Base-by-base conservation (phyloP, 1,140 invertebrate genomes). In the Conus betulinus region DNA sequence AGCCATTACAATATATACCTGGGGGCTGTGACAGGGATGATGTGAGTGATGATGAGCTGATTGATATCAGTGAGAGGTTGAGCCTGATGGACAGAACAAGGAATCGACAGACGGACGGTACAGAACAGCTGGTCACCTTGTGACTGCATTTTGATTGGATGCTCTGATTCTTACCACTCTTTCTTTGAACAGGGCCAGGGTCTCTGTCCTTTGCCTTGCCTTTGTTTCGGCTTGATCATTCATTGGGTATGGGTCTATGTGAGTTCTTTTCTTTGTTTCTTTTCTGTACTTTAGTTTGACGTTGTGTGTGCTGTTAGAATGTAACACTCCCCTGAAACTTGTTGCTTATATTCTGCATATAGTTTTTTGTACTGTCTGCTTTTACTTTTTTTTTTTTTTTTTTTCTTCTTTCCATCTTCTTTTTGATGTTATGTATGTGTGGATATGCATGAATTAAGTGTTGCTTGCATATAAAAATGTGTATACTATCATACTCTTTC, bases 41-140 rank as follows among this genome's bases (percentile, higher is more conserved):
- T 53, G 76, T 81, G 55, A 82, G 78, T 63, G 87, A 83, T 67
- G 78, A 88, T 83, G 78, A 88, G 20, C 71, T 87, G 51, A 78
- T 87, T 27, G 53, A 53, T 63, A 17, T 60, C 17, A 27, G 51
- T 51, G 85, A 87, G 85, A 85, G 11, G 84, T 15, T 10, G 63
- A 85, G 71, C 71, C 20, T 23, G 23, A 87, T 20, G 85, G 71
- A 57, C 5, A 84, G 11, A 25, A 63, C 11, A 13, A 84, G 17
- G 55, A 60, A 53, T 53, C 78, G 13, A 10, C 8, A 10, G 57
- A 27, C n/a, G 27, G 23, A n/a, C 82, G 27, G 82, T 25, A 84
- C 82, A 63, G 55, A 39, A 25, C 7, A 27, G 3, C 67, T 71
- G 67, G 17, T 23, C 67, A 6, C 6, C 67, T 71, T 71, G 1